Evolutionary conservation across 2,888 invertebrate species (phyloP), one percentile per base, ranked within the genome.

Genomic region (Pristionchus mayeri): DNA sequence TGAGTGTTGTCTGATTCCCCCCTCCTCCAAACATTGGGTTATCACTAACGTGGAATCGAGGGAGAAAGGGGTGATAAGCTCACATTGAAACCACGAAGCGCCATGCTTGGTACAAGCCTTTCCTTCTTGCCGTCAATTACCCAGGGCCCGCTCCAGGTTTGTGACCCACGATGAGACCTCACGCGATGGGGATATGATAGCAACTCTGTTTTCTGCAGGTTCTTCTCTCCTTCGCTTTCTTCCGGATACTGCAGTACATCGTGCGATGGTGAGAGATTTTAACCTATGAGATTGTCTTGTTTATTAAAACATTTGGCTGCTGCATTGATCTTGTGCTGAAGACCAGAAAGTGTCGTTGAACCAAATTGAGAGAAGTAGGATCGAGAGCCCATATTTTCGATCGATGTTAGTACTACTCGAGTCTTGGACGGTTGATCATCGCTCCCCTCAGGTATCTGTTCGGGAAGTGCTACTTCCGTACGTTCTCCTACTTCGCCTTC

Each of bases 381-480:
- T n/a, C n/a, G n/a, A n/a, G n/a, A n/a, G n/a, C n/a, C n/a, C n/a
- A n/a, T n/a, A n/a, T n/a, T n/a, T n/a, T n/a, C n/a, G n/a, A n/a
- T n/a, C n/a, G n/a, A n/a, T n/a, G n/a, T n/a, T n/a, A n/a, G n/a
- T n/a, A n/a, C n/a, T n/a, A n/a, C n/a, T n/a, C n/a, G n/a, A n/a
- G n/a, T n/a, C n/a, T n/a, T n/a, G n/a, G n/a, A n/a, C n/a, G 4
- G 18, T 30, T 30, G 2, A 37, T 57, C n/a, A 21, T 54, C n/a
- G n/a, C 27, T 24, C 27, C 9, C 24, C 52, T 7, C 18, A 75
- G 84, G 84, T 89, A 89, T 81, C 81, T 90, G 11, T 90, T 90
- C 85, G 89, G 90, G 0, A 89, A 89, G 85, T 91, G 90, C 84
- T 88, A 90, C 40, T 92, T 91, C 88, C 89, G 89, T 18, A 92